Conservation (phyloP, 2,113 vertebrate species). For the Engystomops pustulosus region DNA sequence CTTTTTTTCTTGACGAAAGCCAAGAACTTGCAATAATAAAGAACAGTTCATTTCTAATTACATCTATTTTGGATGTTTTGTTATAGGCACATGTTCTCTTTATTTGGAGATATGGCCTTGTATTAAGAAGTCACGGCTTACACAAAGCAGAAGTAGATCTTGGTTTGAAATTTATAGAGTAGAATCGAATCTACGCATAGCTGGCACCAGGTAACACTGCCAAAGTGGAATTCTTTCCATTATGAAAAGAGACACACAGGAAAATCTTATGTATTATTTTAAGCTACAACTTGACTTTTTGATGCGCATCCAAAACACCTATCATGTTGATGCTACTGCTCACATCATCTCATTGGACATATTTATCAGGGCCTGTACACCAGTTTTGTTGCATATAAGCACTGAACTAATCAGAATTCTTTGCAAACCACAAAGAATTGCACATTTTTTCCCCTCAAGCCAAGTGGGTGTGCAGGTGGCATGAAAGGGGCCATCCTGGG, state of each 20-base stretch:
- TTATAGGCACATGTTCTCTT: background rate
- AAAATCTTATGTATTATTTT: background rate
- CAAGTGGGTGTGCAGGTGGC: no score
- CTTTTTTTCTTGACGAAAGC: background rate
- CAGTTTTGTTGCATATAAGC: no score
- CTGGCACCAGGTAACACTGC: background rate
- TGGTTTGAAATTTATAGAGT: background rate
- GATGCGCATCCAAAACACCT: background rate
- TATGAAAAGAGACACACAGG: background rate
- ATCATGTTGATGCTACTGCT: background rate
- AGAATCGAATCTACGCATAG: background rate
- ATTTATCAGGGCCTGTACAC: no score
- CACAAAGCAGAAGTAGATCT: background rate
- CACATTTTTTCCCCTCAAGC: no score
- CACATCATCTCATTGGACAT: no score
- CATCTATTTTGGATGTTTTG: background rate
- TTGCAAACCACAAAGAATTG: no score
- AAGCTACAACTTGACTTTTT: background rate
- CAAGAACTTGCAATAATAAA: background rate
- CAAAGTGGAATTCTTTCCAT: conserved; percentile 5
- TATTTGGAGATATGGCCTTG: background rate
- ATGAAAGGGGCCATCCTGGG: no score
- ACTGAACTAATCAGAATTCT: no score
- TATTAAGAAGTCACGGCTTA: background rate
- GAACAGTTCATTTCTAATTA: background rate